A percentile compares a stretch with the other conserved stretches of the same genome.
These are phyloP conservation scores for Aspidoscelis tigris DNA, from an alignment of 2,113 vertebrate genomes.

Conservation along the genomic window DNA sequence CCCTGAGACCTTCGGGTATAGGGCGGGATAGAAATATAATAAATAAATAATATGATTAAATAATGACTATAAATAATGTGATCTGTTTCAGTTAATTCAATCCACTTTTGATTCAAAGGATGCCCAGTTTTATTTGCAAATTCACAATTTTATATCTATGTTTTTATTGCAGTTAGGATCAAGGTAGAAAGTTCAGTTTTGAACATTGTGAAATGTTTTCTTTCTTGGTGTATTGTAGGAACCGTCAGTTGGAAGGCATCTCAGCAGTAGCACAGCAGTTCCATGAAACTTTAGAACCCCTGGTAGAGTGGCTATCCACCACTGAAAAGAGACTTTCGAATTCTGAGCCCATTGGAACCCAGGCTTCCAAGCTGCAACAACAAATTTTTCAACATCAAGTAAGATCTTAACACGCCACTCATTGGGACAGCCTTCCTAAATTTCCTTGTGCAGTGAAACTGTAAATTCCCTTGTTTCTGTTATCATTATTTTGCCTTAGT, in stretches of 20 bases:
- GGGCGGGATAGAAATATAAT: no score
- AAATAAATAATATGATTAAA: conserved; percentile 2
- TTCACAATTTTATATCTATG: neutral
- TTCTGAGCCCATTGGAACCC: conserved; percentile 92
- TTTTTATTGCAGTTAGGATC: no score
- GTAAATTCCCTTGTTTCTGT: neutral
- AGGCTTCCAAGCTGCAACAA: conserved; percentile 88
- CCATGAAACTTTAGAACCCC: conserved; percentile 90
- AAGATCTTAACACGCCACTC: conserved; percentile 55
- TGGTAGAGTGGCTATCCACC: conserved; percentile 88
- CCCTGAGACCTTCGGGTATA: no score
- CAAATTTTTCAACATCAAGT: conserved; percentile 95
- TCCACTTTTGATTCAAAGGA: neutral
- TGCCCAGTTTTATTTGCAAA: conserved; percentile 2
- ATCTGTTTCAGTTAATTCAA: neutral
- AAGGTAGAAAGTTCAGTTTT: neutral
- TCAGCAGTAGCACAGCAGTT: conserved; percentile 93
- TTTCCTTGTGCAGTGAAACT: neutral
- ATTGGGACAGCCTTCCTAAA: neutral
- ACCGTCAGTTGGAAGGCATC: conserved; percentile 92
- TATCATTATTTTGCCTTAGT: accelerated
- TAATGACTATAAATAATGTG: neutral
- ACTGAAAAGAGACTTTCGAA: conserved; percentile 90
- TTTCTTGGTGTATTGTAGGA: conserved; percentile 76
- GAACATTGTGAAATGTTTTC: conserved; percentile 41